Percentiles rank a stretch among this genome's conserved stretches.
Conservation (phyloP, 2,888 invertebrate species). For the Lordiphosa andalusiaca region DNA sequence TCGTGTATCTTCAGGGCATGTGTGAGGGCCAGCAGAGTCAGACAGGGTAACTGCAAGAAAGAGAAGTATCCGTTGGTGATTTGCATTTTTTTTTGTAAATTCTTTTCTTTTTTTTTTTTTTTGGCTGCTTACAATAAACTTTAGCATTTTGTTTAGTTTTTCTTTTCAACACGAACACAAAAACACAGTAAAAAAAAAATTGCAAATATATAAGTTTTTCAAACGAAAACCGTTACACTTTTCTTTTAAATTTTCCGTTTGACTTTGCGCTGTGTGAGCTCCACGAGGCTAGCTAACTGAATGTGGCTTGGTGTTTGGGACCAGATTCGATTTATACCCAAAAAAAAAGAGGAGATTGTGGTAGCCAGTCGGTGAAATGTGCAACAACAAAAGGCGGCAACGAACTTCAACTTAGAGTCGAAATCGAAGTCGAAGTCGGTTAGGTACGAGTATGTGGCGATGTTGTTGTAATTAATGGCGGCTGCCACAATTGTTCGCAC, state of each 20-base stretch:
- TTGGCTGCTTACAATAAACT: constrained; percentile 78
- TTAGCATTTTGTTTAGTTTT: constrained; percentile 64
- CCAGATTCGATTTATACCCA: constrained; percentile 80
- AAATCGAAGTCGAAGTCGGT: constrained; percentile 9
- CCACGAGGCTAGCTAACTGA: constrained; percentile 74
- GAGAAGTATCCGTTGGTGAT: not conserved
- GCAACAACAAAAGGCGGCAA: constrained; percentile 60
- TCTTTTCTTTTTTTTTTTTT: too few species aligned
- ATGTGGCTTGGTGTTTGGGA: constrained; percentile 74
- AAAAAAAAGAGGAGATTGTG: constrained; percentile 28
- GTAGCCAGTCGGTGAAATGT: constrained; percentile 39
- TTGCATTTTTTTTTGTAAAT: too few species aligned
- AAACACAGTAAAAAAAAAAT: constrained; percentile 17
- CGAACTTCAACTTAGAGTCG: constrained; percentile 65
- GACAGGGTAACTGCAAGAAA: constrained; percentile 65
- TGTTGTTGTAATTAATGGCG: constrained; percentile 33
- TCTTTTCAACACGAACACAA: constrained; percentile 23
- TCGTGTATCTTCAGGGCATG: constrained; percentile 74
- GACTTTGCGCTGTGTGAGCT: constrained; percentile 48
- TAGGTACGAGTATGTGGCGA: not conserved
- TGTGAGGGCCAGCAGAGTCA: constrained; percentile 45
- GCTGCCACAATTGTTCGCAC: constrained; percentile 42
- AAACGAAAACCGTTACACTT: constrained; percentile 9
- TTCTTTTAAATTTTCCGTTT: not conserved
- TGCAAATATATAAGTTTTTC: constrained; percentile 9